Base-by-base conservation (phyloP, 2,888 invertebrate species). In the Pollenia labialis region DNA sequence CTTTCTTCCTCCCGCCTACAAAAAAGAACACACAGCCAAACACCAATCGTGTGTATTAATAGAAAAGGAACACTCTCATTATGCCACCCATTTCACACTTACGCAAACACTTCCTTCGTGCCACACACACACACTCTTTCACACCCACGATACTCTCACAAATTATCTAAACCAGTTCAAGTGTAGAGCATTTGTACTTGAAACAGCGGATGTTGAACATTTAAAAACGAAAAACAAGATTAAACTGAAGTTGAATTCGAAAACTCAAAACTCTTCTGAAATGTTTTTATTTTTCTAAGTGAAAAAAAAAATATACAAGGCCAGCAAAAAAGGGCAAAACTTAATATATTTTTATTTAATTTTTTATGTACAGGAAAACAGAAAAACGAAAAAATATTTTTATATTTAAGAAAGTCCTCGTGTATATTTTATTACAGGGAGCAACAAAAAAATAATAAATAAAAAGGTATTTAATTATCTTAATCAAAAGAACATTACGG, bases 151-250 rank as follows among this genome's bases (percentile, higher is more conserved):
- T 9, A 4, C 12, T 16, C 12, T 71, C 12, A 7, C 46, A 48
- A 50, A 50, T 42, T 58, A 40, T 58, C 44, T 7, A 71, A 46
- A 46, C 32, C 56, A 48, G 16, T 62, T 77, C 32, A 58, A 64
- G 50, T 74, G 12, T 18, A 32, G 23, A 72, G 46, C 54, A 81
- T 76, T 83, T 72, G 14, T 69, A 42, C 18, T 68, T 56, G 16
- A 52, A 60, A 82, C 58, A 71, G 16, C 80, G 86, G 82, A 83
- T 76, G 80, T 75, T 83, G 11, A 76, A 83, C 44, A 80, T 86
- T 64, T 79, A 14, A 50, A 60, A 66, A 48, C 12, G 42, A 8
- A 42, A 50, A 52, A 50, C 18, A 52, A 62, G 10, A 82, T 42
- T 16, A 60, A 42, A 14, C 44, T 23, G 11, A 60, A 42, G 32